phyloP scores from a whole-genome alignment of 2,797 vertebrate genomes.

The Malurus leucopterus region DNA sequence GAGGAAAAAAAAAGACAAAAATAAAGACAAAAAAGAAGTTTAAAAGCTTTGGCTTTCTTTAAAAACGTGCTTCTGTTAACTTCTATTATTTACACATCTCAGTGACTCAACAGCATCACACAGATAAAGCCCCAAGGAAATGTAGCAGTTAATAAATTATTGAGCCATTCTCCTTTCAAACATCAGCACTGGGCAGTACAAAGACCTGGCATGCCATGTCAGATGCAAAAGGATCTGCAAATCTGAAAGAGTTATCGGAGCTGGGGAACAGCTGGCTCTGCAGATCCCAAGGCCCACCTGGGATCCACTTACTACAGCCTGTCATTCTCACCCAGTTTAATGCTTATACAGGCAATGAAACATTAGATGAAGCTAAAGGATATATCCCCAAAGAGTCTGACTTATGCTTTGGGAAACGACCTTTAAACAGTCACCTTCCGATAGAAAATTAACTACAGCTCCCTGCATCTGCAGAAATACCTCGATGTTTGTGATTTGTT shows the following conservation, averaged over 20 bases:
- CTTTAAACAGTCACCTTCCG: constrained; percentile 42
- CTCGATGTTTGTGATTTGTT: background rate
- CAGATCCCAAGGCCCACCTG: constrained; percentile 62
- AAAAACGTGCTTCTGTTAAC: constrained; percentile 22
- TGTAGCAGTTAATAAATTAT: constrained; percentile 69
- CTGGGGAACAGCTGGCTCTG: constrained; percentile 65
- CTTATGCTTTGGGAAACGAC: constrained; percentile 43
- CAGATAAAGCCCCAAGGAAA: constrained; percentile 66
- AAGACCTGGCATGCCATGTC: constrained; percentile 55
- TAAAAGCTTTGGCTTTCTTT: background rate
- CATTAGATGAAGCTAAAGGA: constrained; percentile 57
- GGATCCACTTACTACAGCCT: constrained; percentile 62
- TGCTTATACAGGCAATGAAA: constrained; percentile 63
- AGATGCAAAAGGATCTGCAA: constrained; percentile 65
- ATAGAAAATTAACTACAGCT: constrained; percentile 8
- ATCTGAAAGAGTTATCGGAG: constrained; percentile 56
- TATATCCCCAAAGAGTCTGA: constrained; percentile 49
- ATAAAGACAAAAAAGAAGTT: accelerated
- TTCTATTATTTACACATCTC: constrained; percentile 50
- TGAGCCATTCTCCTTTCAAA: constrained; percentile 51
- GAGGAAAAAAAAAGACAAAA: background rate
- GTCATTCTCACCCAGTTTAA: constrained; percentile 49
- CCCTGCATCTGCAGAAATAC: constrained; percentile 24
- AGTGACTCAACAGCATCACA: constrained; percentile 49
- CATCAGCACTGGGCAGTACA: constrained; percentile 55